These are phyloP conservation scores for Eospalax fontanierii DNA, from an alignment of 2,797 vertebrate species.

Conservation along the genomic window DNA sequence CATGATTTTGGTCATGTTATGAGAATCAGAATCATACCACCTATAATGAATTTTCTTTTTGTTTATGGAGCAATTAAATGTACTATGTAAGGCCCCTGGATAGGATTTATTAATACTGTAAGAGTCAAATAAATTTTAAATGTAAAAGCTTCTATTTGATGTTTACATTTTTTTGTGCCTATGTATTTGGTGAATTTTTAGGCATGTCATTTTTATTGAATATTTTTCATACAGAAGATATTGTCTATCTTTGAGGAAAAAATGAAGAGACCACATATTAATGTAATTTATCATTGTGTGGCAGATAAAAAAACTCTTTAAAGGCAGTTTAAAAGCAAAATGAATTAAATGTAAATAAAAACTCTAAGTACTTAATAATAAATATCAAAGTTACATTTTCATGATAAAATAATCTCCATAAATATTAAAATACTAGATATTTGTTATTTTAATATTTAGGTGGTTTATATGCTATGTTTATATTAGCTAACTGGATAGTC, in stretches of 20 bases:
- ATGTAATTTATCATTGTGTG: slow-evolving; percentile 82
- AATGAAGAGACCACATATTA: slow-evolving; percentile 64
- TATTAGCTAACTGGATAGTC: slow-evolving; percentile 64
- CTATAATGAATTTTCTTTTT: neutral
- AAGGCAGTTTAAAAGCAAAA: slow-evolving; percentile 72
- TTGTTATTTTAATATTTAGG: slow-evolving; percentile 68
- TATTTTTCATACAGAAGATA: slow-evolving; percentile 77
- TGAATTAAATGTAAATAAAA: slow-evolving; percentile 77
- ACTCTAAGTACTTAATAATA: slow-evolving; percentile 70
- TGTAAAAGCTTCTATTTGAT: slow-evolving; percentile 30
- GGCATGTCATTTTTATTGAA: slow-evolving; percentile 53
- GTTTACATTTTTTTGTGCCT: neutral
- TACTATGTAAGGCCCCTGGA: neutral
- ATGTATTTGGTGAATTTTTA: slow-evolving; percentile 57
- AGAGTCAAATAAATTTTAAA: slow-evolving; percentile 55
- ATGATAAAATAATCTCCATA: slow-evolving; percentile 67
- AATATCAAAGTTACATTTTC: slow-evolving; percentile 71
- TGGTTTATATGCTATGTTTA: slow-evolving; percentile 31
- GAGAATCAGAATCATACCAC: neutral
- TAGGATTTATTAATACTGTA: slow-evolving; percentile 25
- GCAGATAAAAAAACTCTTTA: slow-evolving; percentile 73
- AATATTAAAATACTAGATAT: slow-evolving; percentile 69
- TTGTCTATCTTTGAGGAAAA: slow-evolving; percentile 62
- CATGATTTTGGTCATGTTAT: slow-evolving; percentile 17
- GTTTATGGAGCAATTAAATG: slow-evolving; percentile 43